phyloP scores from a whole-genome alignment of 2,888 invertebrate genomes.

The Sarcophaga subvicina region DNA sequence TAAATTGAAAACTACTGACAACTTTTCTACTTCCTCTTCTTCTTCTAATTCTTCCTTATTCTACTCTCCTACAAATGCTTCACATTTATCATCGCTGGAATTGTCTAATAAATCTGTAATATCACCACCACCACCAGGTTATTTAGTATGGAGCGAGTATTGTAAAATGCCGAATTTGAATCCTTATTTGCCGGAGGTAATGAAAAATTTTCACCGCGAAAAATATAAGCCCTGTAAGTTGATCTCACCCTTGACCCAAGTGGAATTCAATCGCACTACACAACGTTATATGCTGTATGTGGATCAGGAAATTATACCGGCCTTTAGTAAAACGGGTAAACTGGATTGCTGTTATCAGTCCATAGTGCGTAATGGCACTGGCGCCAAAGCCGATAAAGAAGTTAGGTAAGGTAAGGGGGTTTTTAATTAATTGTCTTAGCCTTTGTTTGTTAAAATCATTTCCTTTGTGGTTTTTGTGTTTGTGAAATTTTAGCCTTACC shows the following conservation, averaged over 20 bases:
- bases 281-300: conserved; percentile 76
- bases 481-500: conserved; percentile 70
- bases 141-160: conserved; percentile 83
- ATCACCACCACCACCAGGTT: conserved; percentile 76
- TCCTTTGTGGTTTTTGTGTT: neutral
- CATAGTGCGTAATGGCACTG: conserved; percentile 75
- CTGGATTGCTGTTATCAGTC: conserved; percentile 79
- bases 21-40: conserved; percentile 37
- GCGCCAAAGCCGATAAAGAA: conserved; percentile 75
- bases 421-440: conserved; percentile 8
- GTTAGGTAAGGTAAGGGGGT: conserved; percentile 73
- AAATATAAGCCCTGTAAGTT: conserved; percentile 83
- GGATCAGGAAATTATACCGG: conserved; percentile 73
- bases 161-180: conserved; percentile 86
- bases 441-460: neutral
- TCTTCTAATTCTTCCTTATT: conserved; percentile 10
- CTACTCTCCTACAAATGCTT: conserved; percentile 22
- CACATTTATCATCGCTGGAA: conserved; percentile 24
- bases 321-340: conserved; percentile 72
- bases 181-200: conserved; percentile 84
- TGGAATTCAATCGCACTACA: conserved; percentile 73
- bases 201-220: conserved; percentile 83
- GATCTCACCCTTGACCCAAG: conserved; percentile 76
- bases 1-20: neutral
- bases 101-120: conserved; percentile 39